A percentile compares a stretch with the other conserved stretches of the same genome.
phyloP scores from a whole-genome alignment of 23 tunicate species.

The Styela clava region DNA sequence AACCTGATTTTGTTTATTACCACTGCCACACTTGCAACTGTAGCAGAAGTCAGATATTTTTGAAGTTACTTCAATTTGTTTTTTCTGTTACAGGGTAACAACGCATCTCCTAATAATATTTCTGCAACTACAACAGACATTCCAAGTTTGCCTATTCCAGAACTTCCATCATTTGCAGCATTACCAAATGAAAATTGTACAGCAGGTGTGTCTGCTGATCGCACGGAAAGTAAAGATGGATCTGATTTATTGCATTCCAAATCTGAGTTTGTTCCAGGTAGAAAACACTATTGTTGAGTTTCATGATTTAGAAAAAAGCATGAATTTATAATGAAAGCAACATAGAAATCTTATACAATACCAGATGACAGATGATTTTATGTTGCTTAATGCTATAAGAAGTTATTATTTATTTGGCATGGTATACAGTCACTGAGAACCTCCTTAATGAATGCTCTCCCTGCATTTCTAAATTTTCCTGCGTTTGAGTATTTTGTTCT shows the following conservation, averaged over 20 bases:
- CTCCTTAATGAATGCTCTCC: too few relatives aligned
- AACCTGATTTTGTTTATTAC: too few relatives aligned
- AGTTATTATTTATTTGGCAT: too few relatives aligned
- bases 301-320: neutral
- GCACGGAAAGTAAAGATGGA: neutral
- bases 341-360: too few relatives aligned
- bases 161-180: neutral
- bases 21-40: too few relatives aligned
- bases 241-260: conserved; percentile 21
- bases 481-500: too few relatives aligned
- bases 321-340: neutral
- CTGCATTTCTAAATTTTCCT: too few relatives aligned
- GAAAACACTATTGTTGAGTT: neutral
- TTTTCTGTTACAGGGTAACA: neutral
- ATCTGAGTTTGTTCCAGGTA: conserved; percentile 44
- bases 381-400: too few relatives aligned
- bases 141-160: neutral
- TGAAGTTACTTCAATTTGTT: too few relatives aligned
- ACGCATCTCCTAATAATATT: neutral
- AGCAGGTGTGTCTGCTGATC: neutral
- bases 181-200: neutral
- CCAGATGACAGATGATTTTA: too few relatives aligned
- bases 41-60: too few relatives aligned
- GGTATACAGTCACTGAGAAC: too few relatives aligned
- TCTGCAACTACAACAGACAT: neutral